Evolutionary conservation across 1,140 invertebrate genomes (phyloP).

Genomic region (Phymastichus coffea): DNA sequence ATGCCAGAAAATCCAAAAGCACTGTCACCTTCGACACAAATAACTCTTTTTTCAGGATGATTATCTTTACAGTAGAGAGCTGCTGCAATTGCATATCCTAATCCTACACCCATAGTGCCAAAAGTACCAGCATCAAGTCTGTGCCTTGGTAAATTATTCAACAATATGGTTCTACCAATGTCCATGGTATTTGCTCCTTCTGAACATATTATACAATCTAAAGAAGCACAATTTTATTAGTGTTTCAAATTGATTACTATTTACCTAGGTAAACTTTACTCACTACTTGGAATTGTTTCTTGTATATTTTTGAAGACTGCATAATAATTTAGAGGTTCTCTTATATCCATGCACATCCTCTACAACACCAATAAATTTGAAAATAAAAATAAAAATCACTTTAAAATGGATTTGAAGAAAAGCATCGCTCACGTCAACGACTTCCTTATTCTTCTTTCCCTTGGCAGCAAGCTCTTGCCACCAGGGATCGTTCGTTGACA

Average conservation of each 20-base stretch:
- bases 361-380: conserved; percentile 37
- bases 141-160: conserved; percentile 80
- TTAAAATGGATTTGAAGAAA: not conserved
- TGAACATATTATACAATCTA: conserved; percentile 90
- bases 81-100: conserved; percentile 90
- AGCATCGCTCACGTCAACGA: conserved; percentile 55
- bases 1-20: conserved; percentile 97
- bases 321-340: conserved; percentile 90
- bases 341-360: conserved; percentile 64
- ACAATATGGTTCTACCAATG: conserved; percentile 86
- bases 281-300: conserved; percentile 66
- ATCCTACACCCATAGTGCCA: conserved; percentile 96
- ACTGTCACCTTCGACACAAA: conserved; percentile 91
- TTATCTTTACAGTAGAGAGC: conserved; percentile 85
- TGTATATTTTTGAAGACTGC: conserved; percentile 83
- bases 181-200: conserved; percentile 99
- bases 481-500: conserved; percentile 58
- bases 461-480: conserved; percentile 61
- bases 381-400: not conserved
- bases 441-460: conserved; percentile 58
- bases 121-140: conserved; percentile 90
- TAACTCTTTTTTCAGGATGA: conserved; percentile 76
- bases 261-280: not conserved
- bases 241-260: not conserved
- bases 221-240: conserved; percentile 36